Base-by-base conservation (phyloP, 2,888 invertebrate species). In the Scaeva pyrastri region DNA sequence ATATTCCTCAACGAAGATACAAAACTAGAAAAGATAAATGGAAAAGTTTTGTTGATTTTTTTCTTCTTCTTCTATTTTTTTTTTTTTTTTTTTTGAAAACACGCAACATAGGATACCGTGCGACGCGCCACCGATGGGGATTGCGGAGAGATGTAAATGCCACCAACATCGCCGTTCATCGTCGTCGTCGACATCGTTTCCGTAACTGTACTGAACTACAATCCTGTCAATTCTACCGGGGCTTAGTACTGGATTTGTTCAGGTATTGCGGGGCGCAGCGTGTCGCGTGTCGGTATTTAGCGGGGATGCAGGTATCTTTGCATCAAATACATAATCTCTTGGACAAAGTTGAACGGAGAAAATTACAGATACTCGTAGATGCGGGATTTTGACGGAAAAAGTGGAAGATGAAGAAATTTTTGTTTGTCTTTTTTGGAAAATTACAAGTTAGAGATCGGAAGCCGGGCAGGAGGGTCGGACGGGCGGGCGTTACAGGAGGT, bases 331-430 rank as follows among this genome's bases (percentile, higher is more conserved):
- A 11, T 14, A 62, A 5, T 11, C 2, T 41, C 41, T 74, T 62
- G 52, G 23, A 55, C 12, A 66, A 72, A 39, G 14, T 52, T 71
- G n/a, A 4, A 58, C 39, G 16, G 19, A 23, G 45, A 71, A 31
- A 31, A 31, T 31, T 31, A 31, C 8, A 31, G 31, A 64, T 45
- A 45, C 21, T n/a, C n/a, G 45, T 2, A 26, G n/a, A 45, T 26
- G n/a, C 45, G 45, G 23, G 60, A 45, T 83, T 83, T 74, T 56
- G 31, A 14, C 7, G 62, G 55, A 68, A 83, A 74, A 83, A 68
- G 73, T 55, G n/a, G n/a, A n/a, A n/a, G 31, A 39, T 45, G 36
- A 78, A 55, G 62, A 70, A 74, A 68, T 73, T 78, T 74, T 56
- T 55, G 62, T 78, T 4, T 73, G 26, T 48, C 50, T 62, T 62